phyloP scores from a whole-genome alignment of 2,888 invertebrate species.

The Caradrina kadenii region DNA sequence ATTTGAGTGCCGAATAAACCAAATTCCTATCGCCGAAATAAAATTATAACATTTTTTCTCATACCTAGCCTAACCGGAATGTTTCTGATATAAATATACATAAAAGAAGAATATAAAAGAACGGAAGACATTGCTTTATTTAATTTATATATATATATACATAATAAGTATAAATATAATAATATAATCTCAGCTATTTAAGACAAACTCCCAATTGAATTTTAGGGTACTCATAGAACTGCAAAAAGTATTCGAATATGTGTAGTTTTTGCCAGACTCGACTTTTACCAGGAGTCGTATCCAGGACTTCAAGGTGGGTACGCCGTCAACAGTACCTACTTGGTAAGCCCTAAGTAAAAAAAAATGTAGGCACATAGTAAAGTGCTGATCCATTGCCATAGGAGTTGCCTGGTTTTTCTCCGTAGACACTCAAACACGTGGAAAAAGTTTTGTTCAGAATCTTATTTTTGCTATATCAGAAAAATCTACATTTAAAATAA shows the following conservation, averaged over 20 bases:
- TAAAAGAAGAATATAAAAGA: too few relatives aligned
- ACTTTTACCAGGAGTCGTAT: not conserved
- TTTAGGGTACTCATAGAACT: not conserved
- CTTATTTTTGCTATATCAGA: not conserved
- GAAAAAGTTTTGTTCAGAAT: not conserved
- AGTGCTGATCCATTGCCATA: conserved; percentile 1
- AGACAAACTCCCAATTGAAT: not conserved
- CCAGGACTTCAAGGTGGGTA: not conserved
- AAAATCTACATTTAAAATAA: conserved; percentile 5
- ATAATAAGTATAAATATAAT: too few relatives aligned
- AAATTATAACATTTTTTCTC: not conserved
- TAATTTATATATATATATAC: too few relatives aligned
- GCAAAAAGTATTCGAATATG: not conserved
- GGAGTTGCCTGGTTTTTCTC: not conserved
- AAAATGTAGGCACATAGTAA: not conserved
- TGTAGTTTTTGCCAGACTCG: not conserved
- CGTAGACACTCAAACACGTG: conserved; percentile 1
- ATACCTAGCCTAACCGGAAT: not conserved
- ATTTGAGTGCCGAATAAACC: not conserved
- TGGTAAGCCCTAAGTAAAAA: not conserved
- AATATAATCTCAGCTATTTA: not conserved
- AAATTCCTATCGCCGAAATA: conserved; percentile 3
- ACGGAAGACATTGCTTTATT: too few relatives aligned
- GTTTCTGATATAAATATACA: too few relatives aligned
- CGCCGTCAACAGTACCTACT: not conserved